Conservation (phyloP, 2,888 invertebrate genomes). For the Pemphredon lugubris region DNA sequence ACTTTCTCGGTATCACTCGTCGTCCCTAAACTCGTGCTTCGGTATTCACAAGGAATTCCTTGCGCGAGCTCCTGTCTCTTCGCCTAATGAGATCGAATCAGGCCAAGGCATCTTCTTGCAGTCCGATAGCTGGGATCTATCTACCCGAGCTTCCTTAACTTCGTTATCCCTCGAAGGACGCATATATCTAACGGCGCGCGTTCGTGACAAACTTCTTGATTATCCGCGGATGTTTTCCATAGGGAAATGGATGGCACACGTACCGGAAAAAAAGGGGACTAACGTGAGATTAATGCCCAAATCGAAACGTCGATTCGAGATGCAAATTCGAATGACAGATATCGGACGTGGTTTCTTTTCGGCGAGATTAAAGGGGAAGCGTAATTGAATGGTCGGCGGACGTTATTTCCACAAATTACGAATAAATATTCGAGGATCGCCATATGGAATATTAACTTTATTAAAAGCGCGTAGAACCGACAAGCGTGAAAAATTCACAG, state of each 20-base stretch:
- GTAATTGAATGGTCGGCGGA: no score
- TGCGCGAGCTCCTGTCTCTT: slow-evolving; percentile 30
- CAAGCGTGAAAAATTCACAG: no score
- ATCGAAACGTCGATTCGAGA: no score
- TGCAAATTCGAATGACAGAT: background rate
- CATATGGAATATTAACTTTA: no score
- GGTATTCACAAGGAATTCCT: slow-evolving; percentile 45
- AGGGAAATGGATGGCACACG: slow-evolving; percentile 2
- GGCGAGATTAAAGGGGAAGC: no score
- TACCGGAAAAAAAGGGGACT: background rate
- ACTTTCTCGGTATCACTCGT: background rate
- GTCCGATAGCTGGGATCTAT: slow-evolving; percentile 25
- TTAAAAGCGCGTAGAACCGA: no score
- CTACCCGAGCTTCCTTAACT: slow-evolving; percentile 32
- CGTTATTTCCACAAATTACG: no score
- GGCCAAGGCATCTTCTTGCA: slow-evolving; percentile 29
- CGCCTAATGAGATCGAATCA: slow-evolving; percentile 54
- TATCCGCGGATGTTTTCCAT: slow-evolving; percentile 14
- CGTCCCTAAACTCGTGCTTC: slow-evolving; percentile 8
- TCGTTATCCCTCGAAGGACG: slow-evolving; percentile 40
- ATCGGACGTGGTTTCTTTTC: no score
- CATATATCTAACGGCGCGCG: slow-evolving; percentile 32
- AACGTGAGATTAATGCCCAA: background rate
- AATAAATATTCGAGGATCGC: no score
- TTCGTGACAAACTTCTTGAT: slow-evolving; percentile 53